These are phyloP conservation scores for Ochropleura plecta DNA, from an alignment of 2,888 invertebrate genomes.

Conservation along the genomic window DNA sequence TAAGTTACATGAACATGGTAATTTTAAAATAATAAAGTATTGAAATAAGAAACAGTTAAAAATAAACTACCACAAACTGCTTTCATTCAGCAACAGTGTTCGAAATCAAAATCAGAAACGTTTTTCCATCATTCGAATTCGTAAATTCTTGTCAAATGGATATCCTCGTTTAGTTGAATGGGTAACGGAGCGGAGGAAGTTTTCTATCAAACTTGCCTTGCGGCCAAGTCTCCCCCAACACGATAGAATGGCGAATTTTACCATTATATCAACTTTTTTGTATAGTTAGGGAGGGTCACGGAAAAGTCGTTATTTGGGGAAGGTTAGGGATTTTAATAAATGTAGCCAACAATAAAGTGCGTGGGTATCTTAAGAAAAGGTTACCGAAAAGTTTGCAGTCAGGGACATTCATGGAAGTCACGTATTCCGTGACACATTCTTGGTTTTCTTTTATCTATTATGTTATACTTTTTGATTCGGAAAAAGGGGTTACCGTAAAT, in stretches of 20 bases:
- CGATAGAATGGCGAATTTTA: conserved; percentile 16
- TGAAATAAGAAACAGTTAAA: not conserved
- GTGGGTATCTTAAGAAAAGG: not conserved
- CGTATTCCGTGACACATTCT: not conserved
- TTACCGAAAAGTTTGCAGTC: not conserved
- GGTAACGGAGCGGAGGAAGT: conserved; percentile 9
- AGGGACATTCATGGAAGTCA: not conserved
- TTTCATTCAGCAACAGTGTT: not conserved
- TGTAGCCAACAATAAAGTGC: not conserved
- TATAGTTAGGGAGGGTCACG: conserved; percentile 26
- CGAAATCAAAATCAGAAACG: not conserved
- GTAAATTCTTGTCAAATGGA: conserved; percentile 18
- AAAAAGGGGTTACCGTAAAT: not conserved
- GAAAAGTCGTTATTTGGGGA: conserved; percentile 23
- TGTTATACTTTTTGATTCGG: not conserved
- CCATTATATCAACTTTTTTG: conserved; percentile 20
- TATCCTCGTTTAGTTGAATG: not conserved
- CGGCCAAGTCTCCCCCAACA: conserved; percentile 8
- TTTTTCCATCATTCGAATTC: conserved; percentile 11
- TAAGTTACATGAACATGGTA: not conserved
- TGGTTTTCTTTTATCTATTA: not conserved
- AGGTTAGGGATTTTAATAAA: conserved; percentile 24
- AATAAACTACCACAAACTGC: too few species aligned
- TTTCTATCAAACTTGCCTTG: conserved; percentile 31
- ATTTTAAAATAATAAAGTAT: not conserved